Percentiles rank a stretch among this genome's conserved stretches.
Conservation (phyloP, 2,797 vertebrate species). For the Pantherophis vulpinus region DNA sequence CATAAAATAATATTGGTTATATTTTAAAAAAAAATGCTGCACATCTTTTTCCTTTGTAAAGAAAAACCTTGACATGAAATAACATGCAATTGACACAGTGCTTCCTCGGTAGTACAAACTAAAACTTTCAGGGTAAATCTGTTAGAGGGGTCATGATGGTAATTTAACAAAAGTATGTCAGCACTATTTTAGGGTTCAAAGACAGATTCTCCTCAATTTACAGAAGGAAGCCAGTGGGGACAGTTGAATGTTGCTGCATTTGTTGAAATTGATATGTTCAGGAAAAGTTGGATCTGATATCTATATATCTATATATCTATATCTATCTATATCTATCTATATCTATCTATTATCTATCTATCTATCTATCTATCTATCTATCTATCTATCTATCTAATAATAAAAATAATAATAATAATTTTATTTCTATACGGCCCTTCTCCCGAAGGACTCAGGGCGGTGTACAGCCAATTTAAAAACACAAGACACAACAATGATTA, state of each 20-base stretch:
- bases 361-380: too few relatives aligned
- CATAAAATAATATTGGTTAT: not conserved
- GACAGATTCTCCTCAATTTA: conserved; percentile 39
- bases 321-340: too few relatives aligned
- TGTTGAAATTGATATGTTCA: conserved; percentile 53
- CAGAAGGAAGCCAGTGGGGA: conserved; percentile 35
- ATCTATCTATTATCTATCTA: too few relatives aligned
- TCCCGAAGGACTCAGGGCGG: too few relatives aligned
- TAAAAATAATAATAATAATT: too few relatives aligned
- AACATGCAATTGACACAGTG: not conserved
- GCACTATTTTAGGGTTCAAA: conserved; percentile 25
- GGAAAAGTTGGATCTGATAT: conserved; percentile 43
- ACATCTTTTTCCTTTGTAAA: conserved; percentile 3
- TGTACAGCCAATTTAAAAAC: too few relatives aligned
- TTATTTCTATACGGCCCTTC: too few relatives aligned
- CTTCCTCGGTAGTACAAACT: conserved; percentile 37
- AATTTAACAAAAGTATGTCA: conserved; percentile 29
- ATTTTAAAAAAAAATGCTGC: not conserved
- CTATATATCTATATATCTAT: too few relatives aligned
- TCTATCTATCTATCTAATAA: too few relatives aligned
- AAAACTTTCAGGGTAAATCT: conserved; percentile 31
- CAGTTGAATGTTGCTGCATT: conserved; percentile 54
- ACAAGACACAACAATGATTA: too few relatives aligned
- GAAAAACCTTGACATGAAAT: conserved; percentile 32
- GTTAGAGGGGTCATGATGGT: not conserved